A percentile compares a stretch with the other conserved stretches of the same genome.
These are phyloP conservation scores for Ophion ellenae DNA, from an alignment of 2,888 invertebrate species.

Conservation along the genomic window DNA sequence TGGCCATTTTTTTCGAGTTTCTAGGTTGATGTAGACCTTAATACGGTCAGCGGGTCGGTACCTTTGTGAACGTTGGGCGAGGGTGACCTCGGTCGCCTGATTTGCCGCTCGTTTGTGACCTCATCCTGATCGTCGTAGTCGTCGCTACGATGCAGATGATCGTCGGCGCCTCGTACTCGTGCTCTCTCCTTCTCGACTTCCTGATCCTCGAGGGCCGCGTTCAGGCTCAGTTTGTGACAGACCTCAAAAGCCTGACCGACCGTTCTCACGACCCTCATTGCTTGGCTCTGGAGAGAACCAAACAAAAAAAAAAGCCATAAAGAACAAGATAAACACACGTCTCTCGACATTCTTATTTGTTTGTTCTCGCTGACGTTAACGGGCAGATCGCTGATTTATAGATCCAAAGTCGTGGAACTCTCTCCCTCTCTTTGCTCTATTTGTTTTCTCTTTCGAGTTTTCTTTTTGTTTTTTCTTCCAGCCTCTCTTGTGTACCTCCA, in stretches of 20 bases:
- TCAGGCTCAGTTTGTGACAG: conserved; percentile 96
- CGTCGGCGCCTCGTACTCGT: conserved; percentile 76
- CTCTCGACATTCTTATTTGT: not conserved
- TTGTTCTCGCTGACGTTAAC: not conserved
- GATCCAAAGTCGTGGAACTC: not conserved
- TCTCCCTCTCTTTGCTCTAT: not conserved
- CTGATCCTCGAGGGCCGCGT: conserved; percentile 82
- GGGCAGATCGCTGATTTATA: not conserved
- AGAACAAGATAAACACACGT: not conserved
- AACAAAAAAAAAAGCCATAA: conserved; percentile 7
- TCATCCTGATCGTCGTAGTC: conserved; percentile 85
- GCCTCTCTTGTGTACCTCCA: conserved; percentile 77
- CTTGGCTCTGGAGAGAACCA: conserved; percentile 92
- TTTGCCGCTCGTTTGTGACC: conserved; percentile 81
- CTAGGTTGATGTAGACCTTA: not conserved
- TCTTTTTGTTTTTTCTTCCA: conserved; percentile 58
- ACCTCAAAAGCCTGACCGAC: conserved; percentile 99
- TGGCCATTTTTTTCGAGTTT: not conserved
- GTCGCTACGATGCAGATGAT: conserved; percentile 79
- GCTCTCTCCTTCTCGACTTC: conserved; percentile 76
- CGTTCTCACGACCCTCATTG: conserved; percentile 98
- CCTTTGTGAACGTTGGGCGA: conserved; percentile 80
- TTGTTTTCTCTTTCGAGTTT: not conserved
- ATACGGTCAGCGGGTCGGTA: conserved; percentile 39
- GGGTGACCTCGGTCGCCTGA: conserved; percentile 77